Base-by-base conservation (phyloP, 2,797 vertebrate genomes). In the Acipenser oxyrinchus region DNA sequence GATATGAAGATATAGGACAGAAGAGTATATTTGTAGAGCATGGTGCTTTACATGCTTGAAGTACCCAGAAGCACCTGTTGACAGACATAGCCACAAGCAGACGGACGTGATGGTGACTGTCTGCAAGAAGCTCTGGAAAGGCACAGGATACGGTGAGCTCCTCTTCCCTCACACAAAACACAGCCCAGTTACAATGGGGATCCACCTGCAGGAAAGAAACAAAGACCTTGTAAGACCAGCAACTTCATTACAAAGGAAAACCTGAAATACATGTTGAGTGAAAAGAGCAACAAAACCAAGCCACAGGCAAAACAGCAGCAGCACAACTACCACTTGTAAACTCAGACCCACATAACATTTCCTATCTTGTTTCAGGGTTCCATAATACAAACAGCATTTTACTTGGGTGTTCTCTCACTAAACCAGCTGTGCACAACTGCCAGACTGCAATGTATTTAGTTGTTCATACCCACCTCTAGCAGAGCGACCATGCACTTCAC, bases 41-140 rank as follows among this genome's bases (percentile, higher is more conserved):
- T 12, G 58, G 63, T 48, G 73, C 1, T 51, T 15, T 66, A 64
- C 12, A 51, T 1, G 1, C 65, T 66, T 48, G 64, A 4, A 1
- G 66, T 37, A 37, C 2, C 23, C 23, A 37, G 23, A 37, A 37
- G 57, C 77, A 99, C 97, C 95, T 94, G 70, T 88, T 86, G 68
- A 94, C 76, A 0, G 89, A 94, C 76, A 87, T 83, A 48, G 95
- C 93, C 12, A 93, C 89, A 67, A 95, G 81, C 89, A 96, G 92
- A 57, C 94, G 87, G 77, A 99, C 93, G 66, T 92, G 86, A 73
- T 98, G 95, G 79, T 95, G 86, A 69, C 80, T 69, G 70, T 99
- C 97, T 37, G 92, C 87, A 0, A 99, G 91, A 77, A 93, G 85
- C 62, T 84, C 86, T 2, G 95, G 87, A 67, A 99, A 92, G 68